These are phyloP conservation scores for Phthorimaea operculella DNA, from an alignment of 1,140 invertebrate species.

Conservation along the genomic window DNA sequence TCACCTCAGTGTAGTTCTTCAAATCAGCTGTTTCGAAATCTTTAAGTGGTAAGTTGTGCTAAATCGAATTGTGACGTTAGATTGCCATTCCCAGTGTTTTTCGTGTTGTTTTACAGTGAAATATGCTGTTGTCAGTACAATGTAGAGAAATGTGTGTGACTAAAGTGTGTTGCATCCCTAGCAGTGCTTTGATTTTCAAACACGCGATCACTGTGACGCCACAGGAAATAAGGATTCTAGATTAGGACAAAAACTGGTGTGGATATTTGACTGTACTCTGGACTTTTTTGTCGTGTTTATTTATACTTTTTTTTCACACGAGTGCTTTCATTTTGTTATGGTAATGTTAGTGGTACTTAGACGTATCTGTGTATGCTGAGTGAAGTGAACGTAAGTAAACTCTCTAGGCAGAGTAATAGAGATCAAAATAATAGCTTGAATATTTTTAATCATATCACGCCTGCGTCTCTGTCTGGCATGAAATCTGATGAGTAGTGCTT, in stretches of 20 bases:
- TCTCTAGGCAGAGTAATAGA: background rate
- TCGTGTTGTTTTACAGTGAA: background rate
- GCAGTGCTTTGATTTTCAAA: background rate
- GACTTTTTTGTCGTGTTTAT: background rate
- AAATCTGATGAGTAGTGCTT: conserved; percentile 9
- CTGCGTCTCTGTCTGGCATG: background rate
- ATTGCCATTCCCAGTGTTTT: background rate
- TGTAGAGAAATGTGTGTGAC: background rate
- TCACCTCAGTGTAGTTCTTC: conserved; percentile 42
- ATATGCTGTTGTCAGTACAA: background rate
- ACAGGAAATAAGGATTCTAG: background rate
- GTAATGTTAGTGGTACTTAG: background rate
- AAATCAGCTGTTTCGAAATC: conserved; percentile 27
- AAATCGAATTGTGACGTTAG: background rate
- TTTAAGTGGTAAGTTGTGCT: conserved; percentile 35
- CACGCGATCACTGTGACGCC: background rate
- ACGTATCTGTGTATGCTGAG: background rate
- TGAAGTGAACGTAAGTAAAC: background rate
- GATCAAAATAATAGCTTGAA: background rate
- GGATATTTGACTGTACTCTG: background rate
- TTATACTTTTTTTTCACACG: background rate
- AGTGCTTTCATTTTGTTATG: too few relatives aligned
- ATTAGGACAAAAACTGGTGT: background rate
- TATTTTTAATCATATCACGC: background rate
- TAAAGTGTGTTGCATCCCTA: background rate